Evolutionary conservation across 2,888 invertebrate species (phyloP).

Genomic region (Amblyjoppa fuscipennis): DNA sequence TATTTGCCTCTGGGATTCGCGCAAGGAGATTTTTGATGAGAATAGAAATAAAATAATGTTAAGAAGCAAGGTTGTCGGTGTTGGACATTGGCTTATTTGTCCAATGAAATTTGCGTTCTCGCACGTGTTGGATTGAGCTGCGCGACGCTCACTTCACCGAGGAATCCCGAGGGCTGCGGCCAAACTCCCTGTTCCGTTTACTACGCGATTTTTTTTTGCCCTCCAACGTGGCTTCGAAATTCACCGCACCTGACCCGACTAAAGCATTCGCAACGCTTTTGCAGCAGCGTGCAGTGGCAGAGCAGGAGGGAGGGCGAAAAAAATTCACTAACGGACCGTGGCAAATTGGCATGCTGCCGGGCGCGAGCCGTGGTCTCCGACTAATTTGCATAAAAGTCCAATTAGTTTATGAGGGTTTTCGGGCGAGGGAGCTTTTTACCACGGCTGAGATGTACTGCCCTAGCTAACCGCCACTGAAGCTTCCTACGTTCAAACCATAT

Average conservation of each 20-base stretch:
- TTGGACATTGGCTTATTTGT: slow-evolving; percentile 23
- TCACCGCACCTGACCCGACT: slow-evolving; percentile 56
- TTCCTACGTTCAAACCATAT: slow-evolving; percentile 16
- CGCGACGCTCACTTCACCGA: not conserved
- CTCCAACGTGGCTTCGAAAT: slow-evolving; percentile 47
- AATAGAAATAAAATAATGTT: not conserved
- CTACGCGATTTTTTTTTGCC: slow-evolving; percentile 29
- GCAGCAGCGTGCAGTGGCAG: slow-evolving; percentile 39
- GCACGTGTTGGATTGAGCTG: slow-evolving; percentile 46
- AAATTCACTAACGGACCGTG: slow-evolving; percentile 66
- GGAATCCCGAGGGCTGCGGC: not conserved
- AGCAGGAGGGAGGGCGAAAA: slow-evolving; percentile 3
- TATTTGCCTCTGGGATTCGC: slow-evolving; percentile 21
- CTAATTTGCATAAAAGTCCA: slow-evolving; percentile 73
- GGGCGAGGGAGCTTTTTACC: slow-evolving; percentile 44
- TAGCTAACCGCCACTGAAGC: slow-evolving; percentile 17
- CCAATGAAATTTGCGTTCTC: slow-evolving; percentile 39
- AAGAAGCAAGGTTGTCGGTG: not conserved
- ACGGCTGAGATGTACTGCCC: slow-evolving; percentile 30
- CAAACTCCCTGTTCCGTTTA: slow-evolving; percentile 23
- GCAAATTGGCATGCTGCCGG: slow-evolving; percentile 72
- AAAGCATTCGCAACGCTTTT: slow-evolving; percentile 49
- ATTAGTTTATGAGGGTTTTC: slow-evolving; percentile 72
- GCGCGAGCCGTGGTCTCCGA: slow-evolving; percentile 56
- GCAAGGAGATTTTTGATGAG: not conserved